phyloP scores from a whole-genome alignment of 35 echinoderm and acorn worm genomes.

The Eucidaris tribuloides region DNA sequence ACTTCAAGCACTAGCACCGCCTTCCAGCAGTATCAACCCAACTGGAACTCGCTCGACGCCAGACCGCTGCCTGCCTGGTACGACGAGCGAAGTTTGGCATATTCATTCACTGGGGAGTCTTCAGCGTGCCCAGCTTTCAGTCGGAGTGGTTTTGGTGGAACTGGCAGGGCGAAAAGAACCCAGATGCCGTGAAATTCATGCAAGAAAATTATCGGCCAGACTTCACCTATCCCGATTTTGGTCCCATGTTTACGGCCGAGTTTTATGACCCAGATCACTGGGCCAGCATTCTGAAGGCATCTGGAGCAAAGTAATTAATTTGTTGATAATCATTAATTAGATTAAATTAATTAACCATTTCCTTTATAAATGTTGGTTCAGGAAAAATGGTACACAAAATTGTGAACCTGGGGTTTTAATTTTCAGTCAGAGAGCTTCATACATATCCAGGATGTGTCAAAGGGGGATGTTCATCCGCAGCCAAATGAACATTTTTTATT shows the following conservation, averaged over 20 bases:
- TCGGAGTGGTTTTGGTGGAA: conserved; percentile 91
- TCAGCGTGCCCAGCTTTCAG: conserved; percentile 68
- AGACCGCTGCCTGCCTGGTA: conserved; percentile 46
- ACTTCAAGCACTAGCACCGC: no score
- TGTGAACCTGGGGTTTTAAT: no score
- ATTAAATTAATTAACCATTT: no score
- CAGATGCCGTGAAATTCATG: conserved; percentile 62
- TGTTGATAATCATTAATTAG: no score
- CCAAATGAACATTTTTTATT: no score
- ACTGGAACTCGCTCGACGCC: conserved; percentile 46
- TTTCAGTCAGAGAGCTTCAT: no score
- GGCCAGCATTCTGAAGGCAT: conserved; percentile 68
- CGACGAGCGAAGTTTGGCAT: conserved; percentile 86
- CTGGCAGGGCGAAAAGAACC: conserved; percentile 46
- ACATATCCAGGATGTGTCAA: no score
- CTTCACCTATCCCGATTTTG: conserved; percentile 90
- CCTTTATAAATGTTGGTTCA: no score
- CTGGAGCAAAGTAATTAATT: conserved; percentile 89
- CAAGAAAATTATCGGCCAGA: conserved; percentile 64
- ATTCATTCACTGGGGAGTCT: conserved; percentile 92
- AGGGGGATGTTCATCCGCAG: no score
- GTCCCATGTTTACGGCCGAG: conserved; percentile 64
- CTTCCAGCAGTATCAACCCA: conserved; percentile 36
- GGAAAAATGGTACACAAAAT: no score
- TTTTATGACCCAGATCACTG: conserved; percentile 76